These are phyloP conservation scores for Brachyrhaphis roseni DNA, from an alignment of 2,797 vertebrate genomes.

Conservation along the genomic window DNA sequence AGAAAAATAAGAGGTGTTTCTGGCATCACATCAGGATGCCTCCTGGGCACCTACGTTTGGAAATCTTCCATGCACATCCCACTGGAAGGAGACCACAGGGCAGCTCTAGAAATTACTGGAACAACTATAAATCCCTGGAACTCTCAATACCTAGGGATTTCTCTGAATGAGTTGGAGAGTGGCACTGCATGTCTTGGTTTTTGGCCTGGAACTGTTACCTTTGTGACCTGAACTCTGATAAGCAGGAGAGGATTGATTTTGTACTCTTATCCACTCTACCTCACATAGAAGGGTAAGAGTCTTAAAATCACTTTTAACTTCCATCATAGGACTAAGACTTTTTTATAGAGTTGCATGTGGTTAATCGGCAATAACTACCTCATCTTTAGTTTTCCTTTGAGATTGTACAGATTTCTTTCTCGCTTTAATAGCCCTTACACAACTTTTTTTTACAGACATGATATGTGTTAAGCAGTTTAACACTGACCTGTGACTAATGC, in stretches of 20 bases:
- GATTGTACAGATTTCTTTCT: neutral
- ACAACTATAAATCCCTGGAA: neutral
- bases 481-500: neutral
- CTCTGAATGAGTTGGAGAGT: neutral
- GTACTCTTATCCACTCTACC: neutral
- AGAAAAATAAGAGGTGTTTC: neutral
- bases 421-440: neutral
- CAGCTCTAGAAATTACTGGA: neutral
- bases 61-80: neutral
- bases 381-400: neutral
- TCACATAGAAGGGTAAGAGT: neutral
- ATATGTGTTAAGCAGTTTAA: neutral
- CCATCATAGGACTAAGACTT: neutral
- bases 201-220: neutral
- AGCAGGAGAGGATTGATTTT: too few species aligned
- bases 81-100: neutral
- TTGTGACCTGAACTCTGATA: neutral
- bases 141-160: neutral
- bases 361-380: neutral
- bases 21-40: slow-evolving; percentile 1
- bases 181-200: neutral
- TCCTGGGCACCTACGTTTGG: neutral
- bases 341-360: neutral
- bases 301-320: neutral
- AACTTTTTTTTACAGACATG: neutral